These are phyloP conservation scores for Callaeas wilsoni DNA, from an alignment of 2,113 vertebrate genomes.

Conservation along the genomic window DNA sequence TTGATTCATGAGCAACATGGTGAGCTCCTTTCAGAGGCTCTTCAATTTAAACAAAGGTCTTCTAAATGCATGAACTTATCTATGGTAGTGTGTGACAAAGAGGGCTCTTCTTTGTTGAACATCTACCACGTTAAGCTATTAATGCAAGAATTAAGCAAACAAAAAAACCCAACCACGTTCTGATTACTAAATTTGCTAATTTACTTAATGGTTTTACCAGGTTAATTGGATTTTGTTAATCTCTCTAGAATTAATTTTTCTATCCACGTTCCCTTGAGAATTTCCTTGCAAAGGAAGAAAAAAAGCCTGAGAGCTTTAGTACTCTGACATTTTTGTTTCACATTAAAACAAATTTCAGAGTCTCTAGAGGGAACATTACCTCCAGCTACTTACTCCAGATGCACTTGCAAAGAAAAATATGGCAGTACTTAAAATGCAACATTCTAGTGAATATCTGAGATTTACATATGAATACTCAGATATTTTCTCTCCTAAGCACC, in stretches of 20 bases:
- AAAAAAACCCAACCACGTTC: background rate
- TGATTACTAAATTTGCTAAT: conserved; percentile 13
- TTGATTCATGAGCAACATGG: background rate
- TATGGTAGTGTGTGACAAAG: background rate
- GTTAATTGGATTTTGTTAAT: conserved; percentile 42
- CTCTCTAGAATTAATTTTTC: conserved; percentile 10
- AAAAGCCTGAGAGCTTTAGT: background rate
- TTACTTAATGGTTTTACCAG: background rate
- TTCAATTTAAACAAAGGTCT: background rate
- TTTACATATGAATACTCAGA: conserved; percentile 54
- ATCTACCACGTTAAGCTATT: background rate
- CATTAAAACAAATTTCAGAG: conserved; percentile 46
- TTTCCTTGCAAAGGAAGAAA: background rate
- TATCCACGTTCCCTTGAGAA: background rate
- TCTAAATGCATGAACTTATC: background rate
- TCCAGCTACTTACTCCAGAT: conserved; percentile 14
- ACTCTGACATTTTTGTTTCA: conserved; percentile 41
- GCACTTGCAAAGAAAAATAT: conserved; percentile 33
- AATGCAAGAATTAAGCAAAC: conserved; percentile 8
- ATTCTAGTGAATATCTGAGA: conserved; percentile 36
- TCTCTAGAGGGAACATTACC: conserved; percentile 38
- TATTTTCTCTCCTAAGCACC: conserved; percentile 32
- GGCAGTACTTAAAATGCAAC: conserved; percentile 41
- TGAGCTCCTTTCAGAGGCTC: background rate
- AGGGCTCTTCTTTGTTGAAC: background rate